Base-by-base conservation (phyloP, 2,113 vertebrate species). In the Opisthocomus hoazin region DNA sequence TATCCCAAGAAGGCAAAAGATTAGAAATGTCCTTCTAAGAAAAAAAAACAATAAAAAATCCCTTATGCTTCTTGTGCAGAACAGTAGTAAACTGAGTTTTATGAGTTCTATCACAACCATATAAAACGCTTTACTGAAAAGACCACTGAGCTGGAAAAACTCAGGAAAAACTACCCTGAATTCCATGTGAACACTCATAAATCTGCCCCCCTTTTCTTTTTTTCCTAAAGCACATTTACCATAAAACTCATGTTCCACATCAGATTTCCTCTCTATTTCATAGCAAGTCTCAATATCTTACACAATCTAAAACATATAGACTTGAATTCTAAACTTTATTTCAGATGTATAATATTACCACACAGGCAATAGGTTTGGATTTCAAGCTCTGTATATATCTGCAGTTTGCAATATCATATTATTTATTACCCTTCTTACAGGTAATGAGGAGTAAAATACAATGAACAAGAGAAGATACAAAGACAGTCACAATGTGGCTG, bases 61-160 rank as follows among this genome's bases (percentile, higher is more conserved):
- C 83, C 85, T 97, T 92, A 82, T 90, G 71, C 36, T 96, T 80
- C 93, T 96, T 90, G 89, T 92, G 94, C 97, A 97, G 96, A 98
- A 98, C 97, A 98, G 97, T 97, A 97, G 98, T 97, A 98, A 98
- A 97, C 90, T 56, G 91, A 94, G 77, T 97, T 98, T 98, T 98
- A 98, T 93, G 97, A 97, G 95, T 98, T 98, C 97, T 97, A 97
- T 98, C 96, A 97, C 96, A 98, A 97, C 95, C 97, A 93, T 97
- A 97, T 98, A 97, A 98, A 98, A 98, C 19, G 96, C 97, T 98
- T 97, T 97, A 96, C 97, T 97, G 97, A 97, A 98, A 98, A 96
- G 76, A 84, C 96, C 96, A 96, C 93, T 96, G 97, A 97, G 89
- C 97, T 97, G 97, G 97, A 97, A 97, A 98, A 97, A 97, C 97